Percentiles rank a stretch among this genome's conserved stretches.
Evolutionary conservation across 2,888 invertebrate genomes (phyloP).

Genomic region (Schrankia costaestrigalis): DNA sequence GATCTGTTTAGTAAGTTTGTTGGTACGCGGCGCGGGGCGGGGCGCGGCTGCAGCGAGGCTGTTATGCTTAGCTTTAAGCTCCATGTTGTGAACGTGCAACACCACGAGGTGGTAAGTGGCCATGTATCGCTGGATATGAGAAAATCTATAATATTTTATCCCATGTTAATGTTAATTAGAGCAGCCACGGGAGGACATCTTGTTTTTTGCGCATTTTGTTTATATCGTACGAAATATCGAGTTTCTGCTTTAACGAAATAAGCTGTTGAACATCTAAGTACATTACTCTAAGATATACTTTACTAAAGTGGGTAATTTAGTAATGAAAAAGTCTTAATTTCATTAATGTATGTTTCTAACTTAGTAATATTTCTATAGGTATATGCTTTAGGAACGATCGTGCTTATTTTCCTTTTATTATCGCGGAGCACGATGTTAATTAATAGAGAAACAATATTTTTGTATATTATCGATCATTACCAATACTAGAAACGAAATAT

Average conservation of each 20-base stretch:
- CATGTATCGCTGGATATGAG: constrained; percentile 19
- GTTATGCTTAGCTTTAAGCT: constrained; percentile 28
- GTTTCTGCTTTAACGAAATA: too few species aligned
- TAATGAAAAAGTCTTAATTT: too few species aligned
- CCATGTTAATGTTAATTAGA: constrained; percentile 17
- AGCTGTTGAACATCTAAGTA: too few species aligned
- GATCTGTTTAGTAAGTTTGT: constrained; percentile 71
- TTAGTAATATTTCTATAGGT: too few species aligned
- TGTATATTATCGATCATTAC: too few species aligned
- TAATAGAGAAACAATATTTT: constrained; percentile 3
- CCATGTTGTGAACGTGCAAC: constrained; percentile 33
- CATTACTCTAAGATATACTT: too few species aligned
- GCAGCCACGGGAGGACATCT: constrained; percentile 42
- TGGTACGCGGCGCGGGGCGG: constrained; percentile 50
- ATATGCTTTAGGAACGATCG: too few species aligned
- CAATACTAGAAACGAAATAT: too few species aligned
- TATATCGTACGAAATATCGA: too few species aligned
- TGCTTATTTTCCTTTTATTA: constrained; percentile 26
- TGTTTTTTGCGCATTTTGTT: constrained; percentile 50
- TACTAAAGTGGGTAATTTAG: too few species aligned
- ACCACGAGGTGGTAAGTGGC: constrained; percentile 37
- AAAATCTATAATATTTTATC: too few species aligned
- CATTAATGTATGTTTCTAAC: too few species aligned
- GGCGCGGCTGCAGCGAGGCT: constrained; percentile 45
- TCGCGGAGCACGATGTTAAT: constrained; percentile 7